A percentile compares a stretch with the other conserved stretches of the same genome.
Conservation (phyloP, 1,140 invertebrate genomes). For the Lepidurus couesii region DNA sequence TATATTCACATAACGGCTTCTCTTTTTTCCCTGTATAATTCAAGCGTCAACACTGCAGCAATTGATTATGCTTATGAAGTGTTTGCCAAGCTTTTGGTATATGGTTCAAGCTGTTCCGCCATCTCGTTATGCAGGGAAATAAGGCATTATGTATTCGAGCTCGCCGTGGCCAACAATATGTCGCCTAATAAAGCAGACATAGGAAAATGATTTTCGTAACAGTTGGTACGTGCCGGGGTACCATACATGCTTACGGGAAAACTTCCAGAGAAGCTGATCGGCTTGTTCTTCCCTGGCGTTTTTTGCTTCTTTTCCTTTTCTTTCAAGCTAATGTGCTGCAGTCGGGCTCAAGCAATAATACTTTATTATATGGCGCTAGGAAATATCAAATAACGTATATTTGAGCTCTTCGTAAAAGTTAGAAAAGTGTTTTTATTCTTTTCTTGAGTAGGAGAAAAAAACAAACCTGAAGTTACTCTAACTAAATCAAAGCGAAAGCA, state of each 20-base stretch:
- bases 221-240: neutral
- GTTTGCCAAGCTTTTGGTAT: slow-evolving; percentile 43
- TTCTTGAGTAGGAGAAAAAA: neutral
- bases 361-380: neutral
- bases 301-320: slow-evolving; percentile 37
- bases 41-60: slow-evolving; percentile 34
- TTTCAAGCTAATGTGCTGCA: slow-evolving; percentile 26
- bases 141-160: slow-evolving; percentile 18
- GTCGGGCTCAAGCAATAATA: slow-evolving; percentile 15
- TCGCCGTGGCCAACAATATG: slow-evolving; percentile 20
- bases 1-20: slow-evolving; percentile 41
- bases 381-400: slow-evolving; percentile 5
- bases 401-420: neutral
- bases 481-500: neutral
- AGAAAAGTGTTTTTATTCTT: neutral
- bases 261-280: slow-evolving; percentile 21
- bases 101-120: slow-evolving; percentile 18
- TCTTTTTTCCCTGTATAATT: slow-evolving; percentile 46
- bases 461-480: neutral
- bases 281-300: slow-evolving; percentile 40
- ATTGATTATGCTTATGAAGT: slow-evolving; percentile 33
- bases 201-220: slow-evolving; percentile 22
- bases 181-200: slow-evolving; percentile 18
- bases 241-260: neutral
- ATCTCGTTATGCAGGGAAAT: slow-evolving; percentile 18